Percentiles rank a stretch among this genome's conserved stretches.
phyloP scores from a whole-genome alignment of 2,797 vertebrate genomes.

The Buphagus erythrorhynchus region DNA sequence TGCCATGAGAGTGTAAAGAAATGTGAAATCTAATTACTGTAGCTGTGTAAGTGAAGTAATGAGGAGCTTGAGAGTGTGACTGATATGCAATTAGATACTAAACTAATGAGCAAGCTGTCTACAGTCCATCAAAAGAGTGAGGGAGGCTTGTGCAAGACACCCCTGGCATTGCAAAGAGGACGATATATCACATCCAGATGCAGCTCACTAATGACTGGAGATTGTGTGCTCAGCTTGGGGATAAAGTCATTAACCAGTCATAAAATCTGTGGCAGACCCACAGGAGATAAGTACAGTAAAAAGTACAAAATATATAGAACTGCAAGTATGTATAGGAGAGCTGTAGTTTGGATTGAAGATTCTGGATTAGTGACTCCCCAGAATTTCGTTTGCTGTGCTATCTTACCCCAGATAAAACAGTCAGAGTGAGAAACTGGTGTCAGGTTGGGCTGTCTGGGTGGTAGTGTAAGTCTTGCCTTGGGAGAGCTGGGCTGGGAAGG shows the following conservation, averaged over 20 bases:
- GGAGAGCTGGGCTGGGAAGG: not conserved
- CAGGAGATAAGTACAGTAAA: not conserved
- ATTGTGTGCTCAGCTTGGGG: not conserved
- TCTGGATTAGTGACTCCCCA: not conserved
- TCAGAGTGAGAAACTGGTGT: not conserved
- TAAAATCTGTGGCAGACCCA: not conserved
- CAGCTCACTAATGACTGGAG: not conserved
- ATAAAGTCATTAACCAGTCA: not conserved
- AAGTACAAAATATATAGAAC: not conserved
- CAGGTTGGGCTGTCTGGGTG: accelerated
- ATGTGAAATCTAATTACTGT: conserved; percentile 66
- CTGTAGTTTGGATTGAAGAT: not conserved
- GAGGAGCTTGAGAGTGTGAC: conserved; percentile 60
- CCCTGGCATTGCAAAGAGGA: conserved; percentile 8
- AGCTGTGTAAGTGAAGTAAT: conserved; percentile 60
- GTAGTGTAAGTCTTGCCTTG: not conserved
- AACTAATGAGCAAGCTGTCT: conserved; percentile 67
- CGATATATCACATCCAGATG: not conserved
- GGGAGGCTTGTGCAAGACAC: conserved; percentile 13
- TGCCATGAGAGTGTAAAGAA: conserved; percentile 50
- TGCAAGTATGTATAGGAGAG: not conserved
- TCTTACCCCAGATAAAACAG: not conserved
- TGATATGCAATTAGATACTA: conserved; percentile 67
- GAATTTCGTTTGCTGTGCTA: not conserved
- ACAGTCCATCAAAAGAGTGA: conserved; percentile 49